Evolutionary conservation across 2,888 invertebrate species (phyloP).

Genomic region (Diploptera punctata): DNA sequence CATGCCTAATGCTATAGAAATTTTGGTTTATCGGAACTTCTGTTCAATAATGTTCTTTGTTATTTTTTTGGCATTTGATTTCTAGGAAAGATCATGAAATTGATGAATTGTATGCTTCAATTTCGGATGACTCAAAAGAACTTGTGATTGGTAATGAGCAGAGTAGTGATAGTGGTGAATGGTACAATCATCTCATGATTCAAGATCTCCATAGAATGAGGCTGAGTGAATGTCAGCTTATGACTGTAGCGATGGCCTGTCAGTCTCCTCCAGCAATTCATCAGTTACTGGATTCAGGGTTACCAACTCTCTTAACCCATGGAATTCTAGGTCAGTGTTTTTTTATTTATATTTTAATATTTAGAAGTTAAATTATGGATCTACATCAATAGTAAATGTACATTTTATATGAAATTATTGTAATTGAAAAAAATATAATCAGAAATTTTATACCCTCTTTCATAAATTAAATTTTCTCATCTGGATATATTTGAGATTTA

Average conservation of each 20-base stretch:
- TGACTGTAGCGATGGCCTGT: slow-evolving; percentile 79
- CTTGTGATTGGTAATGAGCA: slow-evolving; percentile 31
- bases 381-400: too few species aligned
- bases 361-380: too few species aligned
- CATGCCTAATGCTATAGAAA: background rate
- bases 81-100: slow-evolving; percentile 35
- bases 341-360: too few species aligned
- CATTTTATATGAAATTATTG: too few species aligned
- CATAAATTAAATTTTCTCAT: too few species aligned
- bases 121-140: slow-evolving; percentile 40
- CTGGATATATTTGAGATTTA: too few species aligned
- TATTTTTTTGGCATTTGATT: too few species aligned
- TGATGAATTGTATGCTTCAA: slow-evolving; percentile 33
- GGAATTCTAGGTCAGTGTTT: slow-evolving; percentile 56
- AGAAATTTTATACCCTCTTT: too few species aligned
- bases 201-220: slow-evolving; percentile 63
- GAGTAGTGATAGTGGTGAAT: slow-evolving; percentile 29
- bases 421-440: too few species aligned
- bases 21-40: background rate
- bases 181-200: slow-evolving; percentile 62
- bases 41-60: background rate
- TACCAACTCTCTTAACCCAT: slow-evolving; percentile 68
- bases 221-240: slow-evolving; percentile 69
- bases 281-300: slow-evolving; percentile 77
- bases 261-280: slow-evolving; percentile 80